Evolutionary conservation across 1,140 invertebrate genomes (phyloP), one percentile per base, ranked within the genome.

Genomic region (Drosophila watanabei): DNA sequence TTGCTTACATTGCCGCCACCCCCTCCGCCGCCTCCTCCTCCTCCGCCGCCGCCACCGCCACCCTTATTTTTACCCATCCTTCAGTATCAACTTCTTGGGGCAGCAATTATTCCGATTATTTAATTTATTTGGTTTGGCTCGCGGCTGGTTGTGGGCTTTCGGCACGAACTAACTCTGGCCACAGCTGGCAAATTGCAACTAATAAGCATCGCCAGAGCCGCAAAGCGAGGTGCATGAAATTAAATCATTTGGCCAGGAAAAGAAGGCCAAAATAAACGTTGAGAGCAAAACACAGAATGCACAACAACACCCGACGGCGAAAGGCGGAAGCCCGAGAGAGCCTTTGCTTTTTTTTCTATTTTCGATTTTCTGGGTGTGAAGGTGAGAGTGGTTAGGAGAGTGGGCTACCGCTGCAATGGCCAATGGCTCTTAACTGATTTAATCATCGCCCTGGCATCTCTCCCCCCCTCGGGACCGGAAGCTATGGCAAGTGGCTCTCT

Each of bases 1-100:
- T 92, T 92, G 88, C 91, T 92, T 92, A 92, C 91, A 92, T 92
- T 92, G 51, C 73, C 85, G 41, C 83, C 86, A 16, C 83, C 81
- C 2, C 90, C 87, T 37, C 80, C 82, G 28, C 81, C 64, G 1
- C 71, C 58, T 0, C 73, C 64, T 9, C 70, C 57, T 0, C 72
- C 82, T 0, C 65, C 73, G 0, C 82, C 76, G 0, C 78, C 84
- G 0, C 82, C 83, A 4, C 81, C 89, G 1, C 89, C 82, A 2
- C 91, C 79, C 52, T 92, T 92, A 75, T 92, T 92, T 82, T 92
- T 92, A 10, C 91, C 91, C 91, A 92, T 92, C 43, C 49, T 75
- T 0, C 20, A 57, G 35, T 41, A 48, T 49, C 37, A 88, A 84
- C 71, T 87, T 71, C 46, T 59, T 52, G 35, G 65, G 35, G 39